Conservation (phyloP, 2,113 vertebrate genomes). For the Hemicordylus capensis region DNA sequence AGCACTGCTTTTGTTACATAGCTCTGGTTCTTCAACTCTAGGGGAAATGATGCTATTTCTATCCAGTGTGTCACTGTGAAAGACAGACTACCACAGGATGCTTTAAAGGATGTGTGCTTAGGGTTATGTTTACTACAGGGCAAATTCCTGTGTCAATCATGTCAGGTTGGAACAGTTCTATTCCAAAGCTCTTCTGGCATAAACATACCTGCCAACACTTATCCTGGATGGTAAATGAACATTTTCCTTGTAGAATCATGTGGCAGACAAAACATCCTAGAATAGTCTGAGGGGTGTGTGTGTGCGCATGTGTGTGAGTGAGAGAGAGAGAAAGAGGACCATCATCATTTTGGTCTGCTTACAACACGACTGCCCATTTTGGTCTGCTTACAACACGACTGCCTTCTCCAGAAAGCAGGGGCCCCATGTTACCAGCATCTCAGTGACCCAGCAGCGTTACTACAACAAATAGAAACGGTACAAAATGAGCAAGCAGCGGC, state of each 20-base stretch:
- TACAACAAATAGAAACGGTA: constrained; percentile 19
- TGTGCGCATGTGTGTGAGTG: too few species aligned
- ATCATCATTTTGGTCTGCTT: not conserved
- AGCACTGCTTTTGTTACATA: not conserved
- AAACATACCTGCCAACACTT: not conserved
- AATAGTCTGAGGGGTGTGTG: not conserved
- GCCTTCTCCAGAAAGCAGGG: not conserved
- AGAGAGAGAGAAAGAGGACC: too few species aligned
- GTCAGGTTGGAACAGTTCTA: not conserved
- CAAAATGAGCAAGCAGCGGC: not conserved
- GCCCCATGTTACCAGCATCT: not conserved
- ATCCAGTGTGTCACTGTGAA: not conserved
- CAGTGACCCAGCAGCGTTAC: not conserved
- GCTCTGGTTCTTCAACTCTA: not conserved
- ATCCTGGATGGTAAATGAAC: not conserved
- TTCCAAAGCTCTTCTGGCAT: not conserved
- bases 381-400: not conserved
- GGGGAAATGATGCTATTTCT: not conserved
- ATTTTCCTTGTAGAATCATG: not conserved
- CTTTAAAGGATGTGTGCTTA: not conserved
- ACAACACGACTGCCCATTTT: not conserved
- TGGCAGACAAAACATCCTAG: not conserved
- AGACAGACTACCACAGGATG: not conserved
- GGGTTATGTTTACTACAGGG: not conserved
- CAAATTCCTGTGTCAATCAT: not conserved